Evolutionary conservation across 2,113 vertebrate genomes (phyloP).

Genomic region (Pedionomus torquatus): DNA sequence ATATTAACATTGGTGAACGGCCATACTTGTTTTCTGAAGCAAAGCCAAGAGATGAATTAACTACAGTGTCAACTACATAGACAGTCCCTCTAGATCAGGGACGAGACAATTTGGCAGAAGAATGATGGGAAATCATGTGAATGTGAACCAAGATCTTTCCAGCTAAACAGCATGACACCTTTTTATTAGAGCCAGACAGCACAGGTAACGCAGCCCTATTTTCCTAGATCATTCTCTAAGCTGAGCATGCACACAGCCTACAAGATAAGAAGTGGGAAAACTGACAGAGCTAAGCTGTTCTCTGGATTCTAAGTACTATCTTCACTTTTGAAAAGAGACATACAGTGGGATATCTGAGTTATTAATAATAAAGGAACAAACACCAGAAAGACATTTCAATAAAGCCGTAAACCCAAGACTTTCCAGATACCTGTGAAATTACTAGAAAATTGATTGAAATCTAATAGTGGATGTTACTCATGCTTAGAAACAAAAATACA

Average conservation of each 20-base stretch:
- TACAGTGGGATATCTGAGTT: not conserved
- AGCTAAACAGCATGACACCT: not conserved
- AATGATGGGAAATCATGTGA: not conserved
- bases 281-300: not conserved
- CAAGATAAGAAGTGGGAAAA: not conserved
- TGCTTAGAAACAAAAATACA: slow-evolving; percentile 6
- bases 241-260: not conserved
- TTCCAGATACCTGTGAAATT: not conserved
- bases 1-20: not conserved
- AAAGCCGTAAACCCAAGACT: not conserved
- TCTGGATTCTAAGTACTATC: not conserved
- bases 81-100: not conserved
- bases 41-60: slow-evolving; percentile 1
- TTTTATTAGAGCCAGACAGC: not conserved
- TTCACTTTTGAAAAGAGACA: not conserved
- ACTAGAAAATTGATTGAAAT: not conserved
- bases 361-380: not conserved
- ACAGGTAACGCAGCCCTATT: not conserved
- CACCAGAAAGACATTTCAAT: not conserved
- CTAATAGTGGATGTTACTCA: not conserved
- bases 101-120: not conserved
- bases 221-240: not conserved
- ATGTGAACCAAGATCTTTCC: not conserved
- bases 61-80: not conserved
- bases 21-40: not conserved